Base-by-base conservation (phyloP, 2,113 vertebrate genomes). In the Bubo scandiacus region DNA sequence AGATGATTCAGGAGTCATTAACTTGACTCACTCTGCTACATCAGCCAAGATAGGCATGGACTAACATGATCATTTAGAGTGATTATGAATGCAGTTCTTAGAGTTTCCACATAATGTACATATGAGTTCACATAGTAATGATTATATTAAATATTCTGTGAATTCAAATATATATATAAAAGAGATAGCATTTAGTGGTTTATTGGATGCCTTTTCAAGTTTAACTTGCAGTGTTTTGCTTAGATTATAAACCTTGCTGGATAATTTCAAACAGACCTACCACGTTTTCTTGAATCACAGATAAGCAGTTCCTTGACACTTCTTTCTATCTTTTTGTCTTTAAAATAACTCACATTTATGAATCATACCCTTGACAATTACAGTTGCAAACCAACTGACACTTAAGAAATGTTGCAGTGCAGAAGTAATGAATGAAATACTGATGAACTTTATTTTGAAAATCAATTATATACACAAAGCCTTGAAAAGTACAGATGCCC, bases 381-480 rank as follows among this genome's bases (percentile, higher is more conserved):
- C 80, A 95, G 84, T 80, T 96, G 87, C 79, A 98, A 97, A 97
- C 92, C 78, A 96, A 96, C 84, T 95, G 81, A 86, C 81, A 97
- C 85, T 96, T 97, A 83, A 97, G 95, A 96, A 97, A 90, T 91
- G 91, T 25, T 80, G 49, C 62, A 77, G n/a, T 54, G n/a, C 25
- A 92, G 51, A 80, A 92, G 34, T 38, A 96, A 88, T 38, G 34
- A 63, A 52, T 72, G 30, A 77, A 91, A 83, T 47, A 79, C 11
- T 42, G 18, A 59, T 34, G 9, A 43, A 62, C 43, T 72, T 61
- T 77, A 8, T 82, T 81, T 89, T 88, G 45, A 90, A 91, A 90
- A 94, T 71, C 78, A 86, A 83, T 95, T 94, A 88, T 77, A 83
- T 59, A 90, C 36, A 80, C 49, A 88, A 82, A 91, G 16, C 66